phyloP scores from a whole-genome alignment of 2,797 vertebrate species.

The Siniperca obscura region DNA sequence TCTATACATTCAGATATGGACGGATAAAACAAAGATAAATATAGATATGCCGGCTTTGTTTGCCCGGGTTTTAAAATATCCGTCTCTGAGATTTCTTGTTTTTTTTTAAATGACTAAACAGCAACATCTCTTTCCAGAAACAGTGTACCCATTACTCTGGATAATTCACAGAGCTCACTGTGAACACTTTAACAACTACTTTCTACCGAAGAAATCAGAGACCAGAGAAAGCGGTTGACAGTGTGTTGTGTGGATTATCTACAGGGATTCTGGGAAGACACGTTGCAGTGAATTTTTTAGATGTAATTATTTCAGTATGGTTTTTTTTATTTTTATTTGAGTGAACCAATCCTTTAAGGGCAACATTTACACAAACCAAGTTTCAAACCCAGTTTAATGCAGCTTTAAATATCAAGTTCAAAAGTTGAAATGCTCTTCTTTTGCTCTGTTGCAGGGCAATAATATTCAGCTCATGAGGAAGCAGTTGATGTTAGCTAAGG shows the following conservation, averaged over 20 bases:
- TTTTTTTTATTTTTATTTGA: background rate
- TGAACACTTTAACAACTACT: slow-evolving; percentile 47
- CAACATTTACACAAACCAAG: background rate
- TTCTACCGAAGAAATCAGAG: slow-evolving; percentile 17
- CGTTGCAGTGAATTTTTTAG: background rate
- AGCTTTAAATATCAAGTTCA: slow-evolving; percentile 27
- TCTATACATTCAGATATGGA: background rate
- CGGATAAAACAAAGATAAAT: background rate
- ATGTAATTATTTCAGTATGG: slow-evolving; percentile 10
- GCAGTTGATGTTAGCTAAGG: slow-evolving; percentile 57
- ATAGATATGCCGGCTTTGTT: no score
- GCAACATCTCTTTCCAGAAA: slow-evolving; percentile 42
- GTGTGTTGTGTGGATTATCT: slow-evolving; percentile 35
- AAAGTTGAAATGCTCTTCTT: slow-evolving; percentile 7
- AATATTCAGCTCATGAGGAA: slow-evolving; percentile 28
- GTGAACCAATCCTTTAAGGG: background rate
- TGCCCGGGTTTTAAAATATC: background rate
- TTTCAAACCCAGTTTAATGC: background rate
- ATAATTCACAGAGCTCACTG: slow-evolving; percentile 52
- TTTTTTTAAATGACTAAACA: background rate
- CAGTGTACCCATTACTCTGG: slow-evolving; percentile 39
- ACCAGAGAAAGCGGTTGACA: background rate
- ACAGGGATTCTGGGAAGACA: slow-evolving; percentile 37
- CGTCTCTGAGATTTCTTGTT: background rate
- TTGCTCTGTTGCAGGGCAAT: background rate